Evolutionary conservation across 2,797 vertebrate genomes (phyloP), one percentile per base, ranked within the genome.

Genomic region (Echeneis naucrates): DNA sequence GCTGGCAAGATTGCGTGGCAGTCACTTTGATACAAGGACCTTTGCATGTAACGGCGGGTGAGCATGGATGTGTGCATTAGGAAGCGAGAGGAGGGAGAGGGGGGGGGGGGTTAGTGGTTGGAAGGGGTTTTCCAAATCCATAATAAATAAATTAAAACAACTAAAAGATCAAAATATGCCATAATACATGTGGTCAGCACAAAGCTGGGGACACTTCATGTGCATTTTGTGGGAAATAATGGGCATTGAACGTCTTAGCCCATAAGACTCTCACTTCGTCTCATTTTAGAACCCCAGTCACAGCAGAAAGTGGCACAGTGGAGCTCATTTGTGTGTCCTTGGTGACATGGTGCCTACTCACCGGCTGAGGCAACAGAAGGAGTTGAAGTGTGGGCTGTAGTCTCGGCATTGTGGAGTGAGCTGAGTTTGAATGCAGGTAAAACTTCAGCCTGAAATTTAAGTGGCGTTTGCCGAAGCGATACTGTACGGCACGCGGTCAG

Each of bases 11-110:
- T 57, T 40, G 26, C 13, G 40, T 48, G 57, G 57, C 40, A 63
- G 59, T 63, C 44, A 63, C 72, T 68, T 61, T 68, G 51, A 61
- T 47, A 67, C 56, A 51, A 68, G 40, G 50, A 62, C 35, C 51
- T 63, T 45, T 68, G 16, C 27, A 6, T 56, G 65, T 62, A 23
- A 32, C 40, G 44, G 35, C 11, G 42, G 27, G 32, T 35, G 44
- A 23, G 47, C 3, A 9, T 45, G 62, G 5, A 5, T 32, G 51
- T 62, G 35, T 56, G 27, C 10, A 8, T 16, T 8, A 27, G 26
- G 24, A 21, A 11, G 33, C 17, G 33, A 10, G 21, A 23, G n/a
- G 33, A 27, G 47, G 64, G 57, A 27, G 33, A 27, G 19, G 27
- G 26, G 16, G 14, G 33, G 50, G 55, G 27, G 21, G 21, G 27